These are phyloP conservation scores for Holcopasites calliopsidis DNA, from an alignment of 1,140 invertebrate species.

Conservation along the genomic window DNA sequence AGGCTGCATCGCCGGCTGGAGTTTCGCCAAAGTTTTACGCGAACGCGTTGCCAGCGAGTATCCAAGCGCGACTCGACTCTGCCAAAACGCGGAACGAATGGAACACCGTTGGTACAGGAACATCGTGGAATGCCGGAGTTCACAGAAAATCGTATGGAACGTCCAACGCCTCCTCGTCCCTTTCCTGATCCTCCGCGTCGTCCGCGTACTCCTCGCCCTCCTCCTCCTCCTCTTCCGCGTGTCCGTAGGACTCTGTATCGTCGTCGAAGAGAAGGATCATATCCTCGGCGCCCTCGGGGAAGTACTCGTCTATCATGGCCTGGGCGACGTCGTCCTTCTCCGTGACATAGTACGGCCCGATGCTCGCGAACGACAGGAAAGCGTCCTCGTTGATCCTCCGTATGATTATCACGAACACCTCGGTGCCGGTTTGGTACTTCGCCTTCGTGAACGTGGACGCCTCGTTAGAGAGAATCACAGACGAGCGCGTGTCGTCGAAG, in stretches of 20 bases:
- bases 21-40: conserved; percentile 47
- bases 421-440: conserved; percentile 63
- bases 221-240: conserved; percentile 13
- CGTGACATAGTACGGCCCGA: conserved; percentile 64
- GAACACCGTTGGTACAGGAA: conserved; percentile 24
- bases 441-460: conserved; percentile 50
- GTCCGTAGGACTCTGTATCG: conserved; percentile 36
- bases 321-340: conserved; percentile 62
- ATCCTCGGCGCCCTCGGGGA: conserved; percentile 60
- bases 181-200: conserved; percentile 23
- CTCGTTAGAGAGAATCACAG: too few species aligned
- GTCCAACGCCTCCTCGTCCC: conserved; percentile 6
- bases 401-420: conserved; percentile 68
- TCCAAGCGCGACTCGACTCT: conserved; percentile 18
- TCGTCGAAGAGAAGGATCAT: conserved; percentile 29
- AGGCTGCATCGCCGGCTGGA: conserved; percentile 13
- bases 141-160: background rate
- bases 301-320: conserved; percentile 64
- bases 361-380: conserved; percentile 71
- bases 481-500: too few species aligned
- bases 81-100: conserved; percentile 48
- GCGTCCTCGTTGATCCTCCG: conserved; percentile 64
- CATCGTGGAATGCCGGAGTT: background rate
- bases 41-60: conserved; percentile 41
- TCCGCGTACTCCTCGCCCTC: conserved; percentile 44